A percentile compares a stretch with the other conserved stretches of the same genome.
These are phyloP conservation scores for Ethmia dodecea DNA, from an alignment of 2,888 invertebrate genomes.

Conservation along the genomic window DNA sequence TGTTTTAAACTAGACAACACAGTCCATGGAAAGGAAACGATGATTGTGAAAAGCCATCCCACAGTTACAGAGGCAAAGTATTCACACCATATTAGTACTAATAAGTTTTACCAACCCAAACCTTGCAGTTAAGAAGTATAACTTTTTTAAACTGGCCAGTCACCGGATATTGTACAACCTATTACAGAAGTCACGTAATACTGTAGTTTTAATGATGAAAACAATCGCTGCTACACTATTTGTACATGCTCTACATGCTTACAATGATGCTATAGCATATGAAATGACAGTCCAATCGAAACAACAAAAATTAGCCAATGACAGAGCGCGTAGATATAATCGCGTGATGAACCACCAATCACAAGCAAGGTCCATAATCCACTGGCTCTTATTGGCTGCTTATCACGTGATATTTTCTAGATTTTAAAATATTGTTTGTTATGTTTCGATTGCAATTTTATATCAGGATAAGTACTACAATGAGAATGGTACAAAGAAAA, in stretches of 20 bases:
- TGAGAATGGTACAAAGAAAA: conserved; percentile 25
- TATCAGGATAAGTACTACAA: conserved; percentile 27
- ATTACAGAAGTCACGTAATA: too few relatives aligned
- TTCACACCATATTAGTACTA: conserved; percentile 4
- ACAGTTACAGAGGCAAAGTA: conserved; percentile 9
- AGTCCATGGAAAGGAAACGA: conserved; percentile 70
- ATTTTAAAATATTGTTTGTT: too few relatives aligned
- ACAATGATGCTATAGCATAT: conserved; percentile 11
- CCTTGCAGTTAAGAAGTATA: too few relatives aligned
- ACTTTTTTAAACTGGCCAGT: too few relatives aligned
- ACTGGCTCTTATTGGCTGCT: conserved; percentile 5
- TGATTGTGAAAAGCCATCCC: conserved; percentile 26
- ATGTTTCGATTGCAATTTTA: too few relatives aligned
- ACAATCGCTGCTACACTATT: conserved; percentile 38
- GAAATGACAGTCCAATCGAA: conserved; percentile 14
- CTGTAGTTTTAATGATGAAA: too few relatives aligned
- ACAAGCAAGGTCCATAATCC: neutral
- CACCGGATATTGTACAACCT: too few relatives aligned
- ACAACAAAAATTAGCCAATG: conserved; percentile 13
- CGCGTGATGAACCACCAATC: conserved; percentile 6
- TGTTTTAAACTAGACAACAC: conserved; percentile 46
- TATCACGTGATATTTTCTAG: conserved; percentile 7
- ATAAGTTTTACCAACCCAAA: conserved; percentile 37
- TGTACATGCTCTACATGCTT: conserved; percentile 48
- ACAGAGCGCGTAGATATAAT: conserved; percentile 8